These are phyloP conservation scores for Sesia apiformis DNA, from an alignment of 2,888 invertebrate genomes.

Conservation along the genomic window DNA sequence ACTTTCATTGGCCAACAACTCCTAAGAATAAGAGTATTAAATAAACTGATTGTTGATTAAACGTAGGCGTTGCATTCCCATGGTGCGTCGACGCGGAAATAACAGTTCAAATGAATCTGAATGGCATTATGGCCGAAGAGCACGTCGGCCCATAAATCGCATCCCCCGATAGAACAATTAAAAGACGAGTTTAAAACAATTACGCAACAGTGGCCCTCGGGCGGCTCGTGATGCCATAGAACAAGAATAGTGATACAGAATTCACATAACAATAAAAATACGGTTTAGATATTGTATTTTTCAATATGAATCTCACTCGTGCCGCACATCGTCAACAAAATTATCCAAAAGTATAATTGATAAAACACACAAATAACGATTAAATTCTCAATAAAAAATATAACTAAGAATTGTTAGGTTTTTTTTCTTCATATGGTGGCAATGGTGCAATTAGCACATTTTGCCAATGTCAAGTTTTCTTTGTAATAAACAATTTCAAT, in stretches of 20 bases:
- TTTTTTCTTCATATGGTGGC: too few relatives aligned
- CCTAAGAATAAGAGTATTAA: background rate
- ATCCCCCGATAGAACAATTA: constrained; percentile 71
- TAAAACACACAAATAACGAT: too few relatives aligned
- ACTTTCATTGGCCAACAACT: too few relatives aligned
- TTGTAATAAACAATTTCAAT: too few relatives aligned
- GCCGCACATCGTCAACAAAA: too few relatives aligned
- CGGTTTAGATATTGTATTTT: too few relatives aligned
- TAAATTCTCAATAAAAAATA: too few relatives aligned
- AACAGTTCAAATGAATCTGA: constrained; percentile 63
- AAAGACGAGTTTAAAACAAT: constrained; percentile 74
- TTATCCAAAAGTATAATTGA: too few relatives aligned
- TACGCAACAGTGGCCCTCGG: constrained; percentile 64
- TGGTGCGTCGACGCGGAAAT: constrained; percentile 60
- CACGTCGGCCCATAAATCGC: constrained; percentile 69
- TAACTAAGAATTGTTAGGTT: too few relatives aligned
- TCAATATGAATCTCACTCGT: background rate
- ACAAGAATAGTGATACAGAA: constrained; percentile 12
- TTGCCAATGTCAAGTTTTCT: too few relatives aligned
- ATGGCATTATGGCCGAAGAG: constrained; percentile 56
- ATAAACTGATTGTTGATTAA: constrained; percentile 37
- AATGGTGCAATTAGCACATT: too few relatives aligned
- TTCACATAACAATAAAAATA: too few relatives aligned
- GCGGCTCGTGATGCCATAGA: constrained; percentile 54
- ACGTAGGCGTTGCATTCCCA: constrained; percentile 60